Base-by-base conservation (phyloP, 2,113 vertebrate species). In the Craseonycteris thonglongyai region DNA sequence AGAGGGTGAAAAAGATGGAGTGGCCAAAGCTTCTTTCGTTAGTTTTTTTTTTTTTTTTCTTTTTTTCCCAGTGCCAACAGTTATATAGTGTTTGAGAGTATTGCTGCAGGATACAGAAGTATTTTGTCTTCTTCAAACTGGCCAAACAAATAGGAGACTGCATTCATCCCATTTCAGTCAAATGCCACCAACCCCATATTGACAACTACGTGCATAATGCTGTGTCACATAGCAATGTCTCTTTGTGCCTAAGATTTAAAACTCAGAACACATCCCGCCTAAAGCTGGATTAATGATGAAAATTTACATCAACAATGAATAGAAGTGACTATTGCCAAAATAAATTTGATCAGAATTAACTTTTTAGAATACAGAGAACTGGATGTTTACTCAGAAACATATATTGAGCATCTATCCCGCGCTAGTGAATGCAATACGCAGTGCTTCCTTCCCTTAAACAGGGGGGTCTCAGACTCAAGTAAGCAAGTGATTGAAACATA, bases 31-130 rank as follows among this genome's bases (percentile, higher is more conserved):
- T 81, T 90, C 51, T 92, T 42, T 93, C 51, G 35, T 90, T 26
- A 83, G 59, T 4, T 82, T 79, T 66, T 84, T 95, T 61, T 33
- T 66, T 3, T 16, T 71, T 10, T 79, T 75, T 66, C 38, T 6
- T 81, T 75, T 40, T 90, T 93, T 63, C 63, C 42, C 7, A 91
- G 82, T 88, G 40, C 21, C 66, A 95, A 78, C 93, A 97, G 59
- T 90, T 87, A 95, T 87, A 95, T 3, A 85, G 68, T 59, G 38
- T 88, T 75, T 75, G 68, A 56, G 16, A 59, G 24, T 75, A 49
- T 59, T 33, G 16, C 63, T 75, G 63, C 24, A 88, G 9, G 89
- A 84, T 72, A 58, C 0, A 4, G 45, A 82, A 47, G 28, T 35
- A 19, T 84, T 90, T 78, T 80, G 28, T 94, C 49, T 83, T 63